Base-by-base conservation (phyloP, 2,888 invertebrate genomes). In the Bedellia somnulentella region DNA sequence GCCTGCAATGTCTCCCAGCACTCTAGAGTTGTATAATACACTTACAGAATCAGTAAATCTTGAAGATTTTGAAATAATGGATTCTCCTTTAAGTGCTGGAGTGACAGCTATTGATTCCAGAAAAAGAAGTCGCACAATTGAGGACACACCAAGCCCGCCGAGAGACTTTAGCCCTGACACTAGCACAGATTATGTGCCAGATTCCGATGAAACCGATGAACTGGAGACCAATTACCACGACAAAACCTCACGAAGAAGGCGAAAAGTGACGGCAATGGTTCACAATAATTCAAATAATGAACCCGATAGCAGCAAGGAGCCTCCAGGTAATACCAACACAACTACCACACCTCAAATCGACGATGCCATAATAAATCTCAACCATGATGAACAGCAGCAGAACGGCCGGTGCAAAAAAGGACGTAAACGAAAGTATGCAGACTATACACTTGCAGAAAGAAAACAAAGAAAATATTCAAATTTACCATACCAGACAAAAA, bases 201-300 rank as follows among this genome's bases (percentile, higher is more conserved):
- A 21, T 21, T n/a, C 21, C 21, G 21, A 21, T 21, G 21, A 21
- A 21, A n/a, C n/a, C n/a, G n/a, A n/a, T n/a, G n/a, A n/a, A n/a
- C n/a, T n/a, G n/a, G 21, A 21, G 8, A 21, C 21, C 8, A 10
- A 21, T 21, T 8, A 21, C n/a, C 2, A 21, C 8, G 21, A n/a
- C 2, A 21, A n/a, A 3, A n/a, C n/a, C 8, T n/a, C 8, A 8
- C 8, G 2, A 21, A 8, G 9, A 21, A 8, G 21, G 9, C 8
- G 21, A 21, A 21, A n/a, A 21, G 2, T 21, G 21, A 21, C 21
- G 8, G 21, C 21, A 21, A 21, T 21, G 21, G n/a, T 21, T n/a
- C 21, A 21, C 21, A 21, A 21, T n/a, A 21, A 10, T n/a, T n/a
- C 8, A 21, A 21, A 2, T 8, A 21, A n/a, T 3, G 21, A 21